Percentiles rank a stretch among this genome's conserved stretches.
phyloP scores from a whole-genome alignment of 2,113 vertebrate species.

The Nannobrachium achirus region DNA sequence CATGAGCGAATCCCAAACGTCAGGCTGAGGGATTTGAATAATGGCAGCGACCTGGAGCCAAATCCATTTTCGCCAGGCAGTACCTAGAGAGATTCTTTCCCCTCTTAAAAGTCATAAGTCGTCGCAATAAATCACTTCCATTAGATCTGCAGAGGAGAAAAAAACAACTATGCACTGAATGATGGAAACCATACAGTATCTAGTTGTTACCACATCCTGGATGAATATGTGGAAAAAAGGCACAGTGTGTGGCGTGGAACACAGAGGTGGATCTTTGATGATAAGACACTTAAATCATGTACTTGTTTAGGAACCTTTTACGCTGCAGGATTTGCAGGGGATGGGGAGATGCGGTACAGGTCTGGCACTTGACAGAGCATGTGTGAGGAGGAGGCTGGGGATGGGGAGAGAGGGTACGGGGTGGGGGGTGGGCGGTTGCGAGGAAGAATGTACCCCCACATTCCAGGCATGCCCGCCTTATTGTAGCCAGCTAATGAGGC shows the following conservation, averaged over 20 bases:
- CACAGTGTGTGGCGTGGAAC: neutral
- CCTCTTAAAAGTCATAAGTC: neutral
- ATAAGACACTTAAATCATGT: neutral
- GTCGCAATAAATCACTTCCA: constrained; percentile 26
- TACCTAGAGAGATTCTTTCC: no score
- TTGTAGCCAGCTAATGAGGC: constrained; percentile 70
- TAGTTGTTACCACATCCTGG: constrained; percentile 50
- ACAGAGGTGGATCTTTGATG: neutral
- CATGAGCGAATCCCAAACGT: no score
- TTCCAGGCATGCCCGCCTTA: constrained; percentile 63
- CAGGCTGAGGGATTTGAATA: no score
- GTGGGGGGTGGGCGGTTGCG: constrained; percentile 14
- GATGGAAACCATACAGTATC: constrained; percentile 19
- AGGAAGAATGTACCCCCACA: constrained; percentile 54
- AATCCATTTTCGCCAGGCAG: no score
- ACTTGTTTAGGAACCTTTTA: constrained; percentile 5
- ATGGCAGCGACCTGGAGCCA: no score
- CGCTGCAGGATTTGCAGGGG: neutral
- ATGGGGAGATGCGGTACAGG: neutral
- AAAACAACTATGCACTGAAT: constrained; percentile 26
- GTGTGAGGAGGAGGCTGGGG: constrained; percentile 5
- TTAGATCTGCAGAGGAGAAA: neutral
- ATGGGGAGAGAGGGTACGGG: constrained; percentile 45
- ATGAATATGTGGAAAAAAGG: no score
- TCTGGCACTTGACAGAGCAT: constrained; percentile 26